A percentile compares a stretch with the other conserved stretches of the same genome.
Evolutionary conservation across 2,113 vertebrate genomes (phyloP).

Genomic region (Hucho hucho): DNA sequence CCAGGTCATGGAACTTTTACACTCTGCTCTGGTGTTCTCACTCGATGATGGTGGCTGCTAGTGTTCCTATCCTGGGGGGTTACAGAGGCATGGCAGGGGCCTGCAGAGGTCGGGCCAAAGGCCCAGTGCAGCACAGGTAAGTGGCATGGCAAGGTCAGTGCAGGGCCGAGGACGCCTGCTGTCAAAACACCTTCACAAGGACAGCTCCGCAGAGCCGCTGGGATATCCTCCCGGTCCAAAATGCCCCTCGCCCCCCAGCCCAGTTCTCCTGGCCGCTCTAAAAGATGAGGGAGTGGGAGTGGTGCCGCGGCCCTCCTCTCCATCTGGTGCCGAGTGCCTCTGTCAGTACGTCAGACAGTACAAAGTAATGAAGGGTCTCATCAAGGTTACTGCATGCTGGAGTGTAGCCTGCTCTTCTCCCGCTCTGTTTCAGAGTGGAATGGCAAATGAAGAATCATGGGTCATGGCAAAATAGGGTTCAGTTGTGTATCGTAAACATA

Average conservation of each 20-base stretch:
- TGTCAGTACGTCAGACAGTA: slow-evolving; percentile 72
- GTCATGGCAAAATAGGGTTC: not conserved
- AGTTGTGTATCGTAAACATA: not conserved
- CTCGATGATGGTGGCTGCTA: slow-evolving; percentile 29
- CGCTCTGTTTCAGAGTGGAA: not conserved
- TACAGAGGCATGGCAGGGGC: slow-evolving; percentile 18
- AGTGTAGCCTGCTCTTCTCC: slow-evolving; percentile 13
- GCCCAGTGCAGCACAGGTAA: slow-evolving; percentile 41
- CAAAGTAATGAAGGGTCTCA: slow-evolving; percentile 78
- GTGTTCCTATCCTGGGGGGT: slow-evolving; percentile 32
- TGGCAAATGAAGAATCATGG: not conserved
- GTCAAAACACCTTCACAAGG: slow-evolving; percentile 69
- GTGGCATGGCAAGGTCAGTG: slow-evolving; percentile 63
- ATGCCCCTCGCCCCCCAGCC: slow-evolving; percentile 18
- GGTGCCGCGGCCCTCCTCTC: slow-evolving; percentile 66
- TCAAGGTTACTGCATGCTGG: slow-evolving; percentile 75
- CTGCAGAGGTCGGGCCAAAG: slow-evolving; percentile 36
- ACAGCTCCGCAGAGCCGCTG: slow-evolving; percentile 50
- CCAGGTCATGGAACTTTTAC: not conserved
- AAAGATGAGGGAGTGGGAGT: slow-evolving; percentile 63
- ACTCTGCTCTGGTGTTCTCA: slow-evolving; percentile 28
- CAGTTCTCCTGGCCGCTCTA: slow-evolving; percentile 44
- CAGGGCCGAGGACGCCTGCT: slow-evolving; percentile 57
- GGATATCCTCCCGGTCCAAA: slow-evolving; percentile 52
- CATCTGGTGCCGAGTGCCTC: slow-evolving; percentile 74